Evolutionary conservation across 2,797 vertebrate genomes (phyloP).

Genomic region (Enteromius fasciolatus): DNA sequence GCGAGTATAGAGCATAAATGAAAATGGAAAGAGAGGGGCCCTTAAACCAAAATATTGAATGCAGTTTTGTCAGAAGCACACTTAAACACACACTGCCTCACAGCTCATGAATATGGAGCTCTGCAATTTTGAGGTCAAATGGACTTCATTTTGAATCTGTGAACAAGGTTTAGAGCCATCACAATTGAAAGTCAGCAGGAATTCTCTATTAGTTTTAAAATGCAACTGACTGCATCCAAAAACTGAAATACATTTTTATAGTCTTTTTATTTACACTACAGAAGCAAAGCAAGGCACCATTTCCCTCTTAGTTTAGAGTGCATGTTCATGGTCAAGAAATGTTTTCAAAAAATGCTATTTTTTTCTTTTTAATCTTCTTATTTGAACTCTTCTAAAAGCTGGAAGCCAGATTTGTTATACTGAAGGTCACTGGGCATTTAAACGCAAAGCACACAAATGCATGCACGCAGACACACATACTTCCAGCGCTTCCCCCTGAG

Average conservation of each 20-base stretch:
- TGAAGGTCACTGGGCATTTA: constrained; percentile 33
- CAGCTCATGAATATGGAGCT: constrained; percentile 64
- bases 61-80: constrained; percentile 21
- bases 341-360: neutral
- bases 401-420: constrained; percentile 1
- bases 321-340: neutral
- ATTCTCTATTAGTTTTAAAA: neutral
- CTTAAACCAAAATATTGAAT: constrained; percentile 3
- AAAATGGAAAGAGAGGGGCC: constrained; percentile 15
- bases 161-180: neutral
- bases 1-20: neutral
- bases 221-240: neutral
- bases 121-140: constrained; percentile 63
- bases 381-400: constrained; percentile 6
- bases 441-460: neutral
- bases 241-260: neutral
- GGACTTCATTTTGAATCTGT: constrained; percentile 59
- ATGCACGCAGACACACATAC: neutral
- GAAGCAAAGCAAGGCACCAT: neutral
- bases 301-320: neutral
- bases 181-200: constrained; percentile 6
- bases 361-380: neutral
- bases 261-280: neutral
- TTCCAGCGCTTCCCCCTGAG: neutral
- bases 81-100: constrained; percentile 13